Base-by-base conservation (phyloP, 2,888 invertebrate species). In the Lithophane socia region DNA sequence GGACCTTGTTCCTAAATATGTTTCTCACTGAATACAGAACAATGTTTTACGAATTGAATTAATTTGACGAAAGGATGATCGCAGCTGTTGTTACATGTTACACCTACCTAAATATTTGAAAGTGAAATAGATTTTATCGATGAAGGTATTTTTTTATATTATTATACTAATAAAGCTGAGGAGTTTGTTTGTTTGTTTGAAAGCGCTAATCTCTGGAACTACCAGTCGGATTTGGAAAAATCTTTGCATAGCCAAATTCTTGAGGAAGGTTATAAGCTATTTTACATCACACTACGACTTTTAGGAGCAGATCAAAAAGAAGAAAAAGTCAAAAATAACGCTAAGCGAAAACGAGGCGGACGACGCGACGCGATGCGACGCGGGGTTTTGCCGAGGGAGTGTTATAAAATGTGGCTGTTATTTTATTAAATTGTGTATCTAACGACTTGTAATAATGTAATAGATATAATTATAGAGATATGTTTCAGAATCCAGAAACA, bases 1-100 rank as follows among this genome's bases (percentile, higher is more conserved):
- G n/a, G 63, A 70, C 37, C 37, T 67, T 52, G 66, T 58, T 49
- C 69, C 66, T 21, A 75, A 75, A 82, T 47, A 69, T 77, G 67
- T 69, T 77, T 29, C n/a, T 61, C 42, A 18, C 68, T 44, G 61
- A 61, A 69, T 52, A 73, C 37, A 73, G 24, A 63, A 74, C 24
- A 66, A 5, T 60, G 24, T 64, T 72, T 58, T 52, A 47, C 13
- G 4, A 80, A 58, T 37, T 52, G 60, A 69, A 76, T 80, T 76
- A 83, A 80, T 82, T 69, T 58, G 21, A 10, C 42, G 18, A 72
- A 65, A 29, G 60, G 24, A 63, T 68, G 63, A 70, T 54, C 56
- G 21, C 44, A 9, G 16, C 42, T 76, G 42, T 10, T 58, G 64
- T 29, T 60, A 58, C 42, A 37, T 24, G 24, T 42, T 29, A n/a